A percentile compares a stretch with the other conserved stretches of the same genome.
Evolutionary conservation across 2,797 vertebrate genomes (phyloP).

Genomic region (Cichlasoma orientale): DNA sequence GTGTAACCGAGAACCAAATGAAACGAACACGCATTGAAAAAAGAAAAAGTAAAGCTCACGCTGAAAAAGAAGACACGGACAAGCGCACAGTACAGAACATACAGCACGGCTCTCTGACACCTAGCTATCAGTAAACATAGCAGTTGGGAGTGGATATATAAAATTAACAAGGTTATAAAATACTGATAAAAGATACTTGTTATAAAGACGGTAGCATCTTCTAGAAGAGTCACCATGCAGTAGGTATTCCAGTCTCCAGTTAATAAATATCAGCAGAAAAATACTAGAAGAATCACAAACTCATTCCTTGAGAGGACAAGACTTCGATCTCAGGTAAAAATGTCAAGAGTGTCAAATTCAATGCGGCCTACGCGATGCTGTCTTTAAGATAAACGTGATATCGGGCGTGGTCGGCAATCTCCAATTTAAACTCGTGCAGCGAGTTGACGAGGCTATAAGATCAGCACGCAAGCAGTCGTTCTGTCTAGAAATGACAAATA

Average conservation of each 20-base stretch:
- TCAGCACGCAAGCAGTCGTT: slow-evolving; percentile 19
- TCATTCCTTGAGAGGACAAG: slow-evolving; percentile 71
- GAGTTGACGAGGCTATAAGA: slow-evolving; percentile 32
- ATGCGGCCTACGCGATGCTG: slow-evolving; percentile 47
- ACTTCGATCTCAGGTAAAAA: slow-evolving; percentile 55
- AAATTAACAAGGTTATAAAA: slow-evolving; percentile 85
- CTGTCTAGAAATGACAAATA: background rate
- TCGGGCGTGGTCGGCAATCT: slow-evolving; percentile 21
- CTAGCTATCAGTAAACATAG: slow-evolving; percentile 73
- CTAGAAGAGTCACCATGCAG: slow-evolving; percentile 83
- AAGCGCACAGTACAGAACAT: slow-evolving; percentile 68
- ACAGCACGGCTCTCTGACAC: slow-evolving; percentile 68
- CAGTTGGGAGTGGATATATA: slow-evolving; percentile 72
- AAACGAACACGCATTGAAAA: slow-evolving; percentile 50
- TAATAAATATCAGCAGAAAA: slow-evolving; percentile 81
- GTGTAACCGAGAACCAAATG: slow-evolving; percentile 80
- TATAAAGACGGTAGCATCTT: slow-evolving; percentile 80
- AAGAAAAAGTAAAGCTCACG: slow-evolving; percentile 55
- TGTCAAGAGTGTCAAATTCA: slow-evolving; percentile 31
- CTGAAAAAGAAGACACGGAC: slow-evolving; percentile 64
- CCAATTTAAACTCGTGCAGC: slow-evolving; percentile 68
- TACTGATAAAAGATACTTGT: slow-evolving; percentile 81
- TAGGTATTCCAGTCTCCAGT: slow-evolving; percentile 72
- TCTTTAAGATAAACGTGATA: slow-evolving; percentile 31
- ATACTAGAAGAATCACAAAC: slow-evolving; percentile 81